These are phyloP conservation scores for Gila orcuttii DNA, from an alignment of 2,113 vertebrate species.

Conservation along the genomic window DNA sequence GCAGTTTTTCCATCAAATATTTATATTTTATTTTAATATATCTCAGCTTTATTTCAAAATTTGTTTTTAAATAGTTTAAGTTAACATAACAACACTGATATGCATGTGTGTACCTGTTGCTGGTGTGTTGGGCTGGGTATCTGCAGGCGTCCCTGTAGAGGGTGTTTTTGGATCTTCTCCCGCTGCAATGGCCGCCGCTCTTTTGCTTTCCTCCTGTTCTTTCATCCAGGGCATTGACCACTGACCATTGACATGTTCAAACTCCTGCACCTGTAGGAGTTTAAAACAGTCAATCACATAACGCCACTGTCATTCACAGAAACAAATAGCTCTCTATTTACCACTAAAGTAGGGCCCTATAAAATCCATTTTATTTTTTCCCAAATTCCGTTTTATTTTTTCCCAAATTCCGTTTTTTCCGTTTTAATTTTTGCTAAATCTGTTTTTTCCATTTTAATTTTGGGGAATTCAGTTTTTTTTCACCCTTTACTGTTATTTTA, in stretches of 20 bases:
- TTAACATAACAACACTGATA: not conserved
- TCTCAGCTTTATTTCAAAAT: no score
- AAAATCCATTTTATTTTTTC: no score
- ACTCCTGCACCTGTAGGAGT: constrained; percentile 89
- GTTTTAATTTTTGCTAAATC: no score
- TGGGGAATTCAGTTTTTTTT: no score
- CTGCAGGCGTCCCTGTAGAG: constrained; percentile 91
- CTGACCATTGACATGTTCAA: constrained; percentile 96
- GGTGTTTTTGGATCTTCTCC: constrained; percentile 82
- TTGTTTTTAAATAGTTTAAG: not conserved
- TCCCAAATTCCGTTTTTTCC: no score
- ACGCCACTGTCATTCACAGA: not conserved
- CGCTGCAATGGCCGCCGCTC: constrained; percentile 82
- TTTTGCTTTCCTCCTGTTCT: constrained; percentile 94
- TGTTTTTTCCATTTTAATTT: no score
- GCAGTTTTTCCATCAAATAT: no score
- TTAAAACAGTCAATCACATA: not conserved
- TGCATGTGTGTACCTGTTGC: constrained; percentile 75
- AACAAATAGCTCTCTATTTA: not conserved
- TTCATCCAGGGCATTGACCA: constrained; percentile 99
- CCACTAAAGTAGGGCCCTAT: no score
- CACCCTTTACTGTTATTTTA: no score
- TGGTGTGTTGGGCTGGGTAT: constrained; percentile 95
- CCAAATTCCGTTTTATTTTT: no score
- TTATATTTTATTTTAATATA: no score